Evolutionary conservation across 2,888 invertebrate genomes (phyloP).

Genomic region (Trissolcus japonicus): DNA sequence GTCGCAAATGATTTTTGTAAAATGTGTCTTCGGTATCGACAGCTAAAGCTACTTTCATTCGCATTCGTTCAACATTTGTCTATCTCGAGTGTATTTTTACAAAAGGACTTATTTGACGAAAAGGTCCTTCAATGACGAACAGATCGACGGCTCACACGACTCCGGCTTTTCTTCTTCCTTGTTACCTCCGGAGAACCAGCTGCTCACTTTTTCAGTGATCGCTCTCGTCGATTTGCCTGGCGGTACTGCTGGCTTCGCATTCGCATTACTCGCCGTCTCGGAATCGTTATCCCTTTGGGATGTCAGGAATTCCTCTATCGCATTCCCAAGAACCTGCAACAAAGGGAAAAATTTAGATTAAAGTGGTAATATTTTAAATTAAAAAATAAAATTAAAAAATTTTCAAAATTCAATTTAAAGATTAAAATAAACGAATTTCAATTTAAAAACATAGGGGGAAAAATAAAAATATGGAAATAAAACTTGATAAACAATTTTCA

Average conservation of each 20-base stretch:
- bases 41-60: constrained; percentile 33
- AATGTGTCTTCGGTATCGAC: constrained; percentile 26
- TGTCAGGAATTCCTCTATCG: constrained; percentile 88
- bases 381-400: too few species aligned
- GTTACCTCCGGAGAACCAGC: constrained; percentile 75
- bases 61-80: constrained; percentile 30
- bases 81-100: constrained; percentile 26
- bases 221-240: constrained; percentile 70
- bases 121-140: constrained; percentile 89
- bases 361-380: too few species aligned
- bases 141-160: constrained; percentile 87
- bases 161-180: constrained; percentile 84
- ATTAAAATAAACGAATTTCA: too few species aligned
- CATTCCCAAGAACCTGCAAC: constrained; percentile 83
- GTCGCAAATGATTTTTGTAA: constrained; percentile 16
- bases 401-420: too few species aligned
- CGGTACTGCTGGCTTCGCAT: constrained; percentile 71
- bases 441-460: too few species aligned
- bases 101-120: constrained; percentile 84
- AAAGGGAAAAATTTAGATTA: not conserved
- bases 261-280: constrained; percentile 68
- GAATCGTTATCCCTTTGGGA: constrained; percentile 78
- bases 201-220: constrained; percentile 65
- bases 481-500: too few species aligned
- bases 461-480: too few species aligned